Evolutionary conservation across 2,888 invertebrate species (phyloP).

Genomic region (Aphodius granarius): DNA sequence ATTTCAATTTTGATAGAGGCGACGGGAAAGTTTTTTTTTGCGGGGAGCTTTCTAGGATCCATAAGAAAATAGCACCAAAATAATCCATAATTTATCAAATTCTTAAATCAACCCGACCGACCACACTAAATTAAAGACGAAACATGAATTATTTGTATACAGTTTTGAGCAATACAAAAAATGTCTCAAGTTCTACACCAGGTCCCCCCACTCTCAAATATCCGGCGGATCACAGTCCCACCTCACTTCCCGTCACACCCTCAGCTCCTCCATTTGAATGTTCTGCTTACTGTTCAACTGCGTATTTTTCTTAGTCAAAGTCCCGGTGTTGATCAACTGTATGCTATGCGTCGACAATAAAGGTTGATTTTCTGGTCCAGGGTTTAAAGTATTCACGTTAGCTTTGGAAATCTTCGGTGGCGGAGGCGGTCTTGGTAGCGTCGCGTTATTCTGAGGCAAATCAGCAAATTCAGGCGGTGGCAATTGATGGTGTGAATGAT

Average conservation of each 20-base stretch:
- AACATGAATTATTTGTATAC: neutral
- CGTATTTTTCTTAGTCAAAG: slow-evolving; percentile 76
- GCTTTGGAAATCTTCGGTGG: slow-evolving; percentile 66
- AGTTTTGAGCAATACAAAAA: slow-evolving; percentile 36
- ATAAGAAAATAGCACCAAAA: neutral
- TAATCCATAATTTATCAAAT: neutral
- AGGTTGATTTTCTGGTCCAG: slow-evolving; percentile 68
- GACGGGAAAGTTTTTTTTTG: no score
- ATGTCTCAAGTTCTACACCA: neutral
- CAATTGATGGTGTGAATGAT: slow-evolving; percentile 76
- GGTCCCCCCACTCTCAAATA: neutral
- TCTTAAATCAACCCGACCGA: neutral
- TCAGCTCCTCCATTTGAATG: slow-evolving; percentile 76
- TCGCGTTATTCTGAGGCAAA: slow-evolving; percentile 70
- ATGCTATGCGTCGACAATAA: slow-evolving; percentile 75
- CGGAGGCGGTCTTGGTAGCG: slow-evolving; percentile 73
- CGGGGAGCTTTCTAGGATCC: no score
- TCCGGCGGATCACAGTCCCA: slow-evolving; percentile 1
- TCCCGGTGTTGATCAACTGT: slow-evolving; percentile 76
- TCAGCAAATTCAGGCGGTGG: slow-evolving; percentile 86
- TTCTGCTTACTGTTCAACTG: slow-evolving; percentile 63
- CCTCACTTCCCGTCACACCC: slow-evolving; percentile 70
- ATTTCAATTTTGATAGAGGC: no score
- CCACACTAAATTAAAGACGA: neutral
- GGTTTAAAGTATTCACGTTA: slow-evolving; percentile 58